Evolutionary conservation across 1,140 invertebrate species (phyloP).

Genomic region (Ooceraea biroi): DNA sequence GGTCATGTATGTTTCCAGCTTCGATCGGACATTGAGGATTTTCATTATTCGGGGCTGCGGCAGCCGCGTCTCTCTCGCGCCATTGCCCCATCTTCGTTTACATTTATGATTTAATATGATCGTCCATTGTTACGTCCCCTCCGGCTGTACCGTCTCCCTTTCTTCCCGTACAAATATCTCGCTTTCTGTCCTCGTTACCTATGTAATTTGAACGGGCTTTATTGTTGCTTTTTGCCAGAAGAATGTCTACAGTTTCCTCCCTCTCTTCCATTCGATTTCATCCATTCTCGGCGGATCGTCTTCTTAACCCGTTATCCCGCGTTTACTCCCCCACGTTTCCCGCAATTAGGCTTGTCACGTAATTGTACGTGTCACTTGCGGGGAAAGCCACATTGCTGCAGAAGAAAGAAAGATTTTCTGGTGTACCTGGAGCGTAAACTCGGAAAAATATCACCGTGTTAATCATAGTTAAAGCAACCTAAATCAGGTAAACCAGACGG

Average conservation of each 20-base stretch:
- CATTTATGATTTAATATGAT: conserved; percentile 81
- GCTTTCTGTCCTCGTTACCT: conserved; percentile 74
- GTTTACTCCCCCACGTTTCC: not conserved
- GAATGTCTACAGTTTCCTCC: conserved; percentile 44
- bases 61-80: conserved; percentile 53
- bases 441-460: conserved; percentile 19
- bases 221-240: conserved; percentile 66
- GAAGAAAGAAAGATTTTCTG: not conserved
- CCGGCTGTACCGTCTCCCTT: conserved; percentile 57
- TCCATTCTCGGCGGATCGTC: conserved; percentile 22
- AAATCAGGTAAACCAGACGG: conserved; percentile 46
- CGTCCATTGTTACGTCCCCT: conserved; percentile 76
- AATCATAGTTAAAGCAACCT: conserved; percentile 32
- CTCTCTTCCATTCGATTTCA: conserved; percentile 11
- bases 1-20: conserved; percentile 38
- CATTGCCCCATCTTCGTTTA: conserved; percentile 74
- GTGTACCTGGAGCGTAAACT: not conserved
- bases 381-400: not conserved
- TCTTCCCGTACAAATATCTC: conserved; percentile 72
- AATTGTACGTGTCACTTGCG: not conserved
- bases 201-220: conserved; percentile 75
- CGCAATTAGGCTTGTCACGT: not conserved
- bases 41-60: conserved; percentile 70
- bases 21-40: conserved; percentile 59
- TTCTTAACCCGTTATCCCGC: conserved; percentile 37